Evolutionary conservation across 2,888 invertebrate genomes (phyloP).

Genomic region (Baronia brevicornis): DNA sequence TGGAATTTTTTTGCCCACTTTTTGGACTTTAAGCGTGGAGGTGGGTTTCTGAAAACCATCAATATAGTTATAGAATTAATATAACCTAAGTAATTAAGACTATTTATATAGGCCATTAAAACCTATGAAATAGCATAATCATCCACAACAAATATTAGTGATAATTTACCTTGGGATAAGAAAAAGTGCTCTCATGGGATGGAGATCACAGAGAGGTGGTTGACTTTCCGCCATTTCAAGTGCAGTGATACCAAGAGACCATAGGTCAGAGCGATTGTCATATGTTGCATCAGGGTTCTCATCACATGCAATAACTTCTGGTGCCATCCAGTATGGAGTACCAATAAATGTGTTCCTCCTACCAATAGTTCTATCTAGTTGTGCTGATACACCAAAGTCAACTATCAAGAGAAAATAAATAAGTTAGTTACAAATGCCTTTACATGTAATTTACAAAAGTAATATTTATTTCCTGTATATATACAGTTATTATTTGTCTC

Average conservation of each 20-base stretch:
- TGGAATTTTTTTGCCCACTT: slow-evolving; percentile 99
- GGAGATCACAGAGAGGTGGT: slow-evolving; percentile 98
- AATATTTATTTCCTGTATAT: neutral
- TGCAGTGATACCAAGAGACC: slow-evolving; percentile 97
- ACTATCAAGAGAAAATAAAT: slow-evolving; percentile 72
- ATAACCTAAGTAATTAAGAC: neutral
- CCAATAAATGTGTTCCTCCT: slow-evolving; percentile 99
- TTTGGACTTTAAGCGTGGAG: slow-evolving; percentile 97
- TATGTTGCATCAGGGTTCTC: slow-evolving; percentile 99
- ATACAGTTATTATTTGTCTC: slow-evolving; percentile 28
- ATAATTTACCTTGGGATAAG: slow-evolving; percentile 86
- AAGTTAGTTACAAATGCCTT: slow-evolving; percentile 8
- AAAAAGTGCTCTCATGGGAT: slow-evolving; percentile 99
- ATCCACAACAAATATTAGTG: neutral
- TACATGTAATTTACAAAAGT: slow-evolving; percentile 6
- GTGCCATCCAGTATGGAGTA: slow-evolving; percentile 99
- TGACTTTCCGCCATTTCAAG: slow-evolving; percentile 99
- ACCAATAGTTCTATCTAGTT: slow-evolving; percentile 98
- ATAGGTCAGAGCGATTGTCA: slow-evolving; percentile 95
- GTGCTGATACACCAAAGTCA: slow-evolving; percentile 99
- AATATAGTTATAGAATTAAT: slow-evolving; percentile 5
- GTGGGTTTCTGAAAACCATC: slow-evolving; percentile 84
- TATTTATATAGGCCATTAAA: neutral
- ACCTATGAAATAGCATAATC: neutral
- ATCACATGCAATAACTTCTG: slow-evolving; percentile 99